Evolutionary conservation across 2,888 invertebrate species (phyloP), one percentile per base, ranked within the genome.

Genomic region (Cheilosia grossa): DNA sequence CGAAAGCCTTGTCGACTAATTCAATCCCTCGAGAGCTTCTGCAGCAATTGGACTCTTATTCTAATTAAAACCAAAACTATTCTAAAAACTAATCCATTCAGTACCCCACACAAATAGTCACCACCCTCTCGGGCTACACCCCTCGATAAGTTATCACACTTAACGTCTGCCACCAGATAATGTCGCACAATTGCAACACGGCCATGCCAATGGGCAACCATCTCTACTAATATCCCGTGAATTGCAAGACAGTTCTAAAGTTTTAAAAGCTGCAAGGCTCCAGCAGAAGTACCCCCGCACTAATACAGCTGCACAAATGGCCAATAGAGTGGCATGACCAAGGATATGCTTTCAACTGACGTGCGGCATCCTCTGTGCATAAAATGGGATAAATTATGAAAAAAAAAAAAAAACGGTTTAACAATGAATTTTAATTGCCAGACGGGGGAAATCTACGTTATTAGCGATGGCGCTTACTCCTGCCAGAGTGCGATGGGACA

Each of bases 351-450:
- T 37, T 37, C 37, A 13, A 37, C 37, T 1, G 4, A 37, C 9
- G 30, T 30, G 13, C 4, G 13, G 33, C 49, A 5, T 7, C 24
- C 10, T 21, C 33, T 13, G n/a, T 30, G 75, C 49, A 58, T 49
- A 27, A 67, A 37, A 56, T 44, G 24, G 37, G 61, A 69, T 69
- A 44, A 67, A 37, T 47, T 44, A 33, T 24, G 61, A 63, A 54
- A 44, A 5, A 27, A 27, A 27, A 27, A 27, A 44, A 5, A 27
- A 27, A 27, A 27, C 6, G 30, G 27, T 56, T 63, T 33, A 49
- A 61, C 63, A 63, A 77, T 69, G 47, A 69, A 77, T 69, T 61
- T 42, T 67, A 37, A 77, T 69, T 77, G 67, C 44, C 49, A 40
- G 58, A 59, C 66, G 21, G 58, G 40, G 24, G 24, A 67, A 75